Base-by-base conservation (phyloP, 2,113 vertebrate species). In the Cathartes aura region DNA sequence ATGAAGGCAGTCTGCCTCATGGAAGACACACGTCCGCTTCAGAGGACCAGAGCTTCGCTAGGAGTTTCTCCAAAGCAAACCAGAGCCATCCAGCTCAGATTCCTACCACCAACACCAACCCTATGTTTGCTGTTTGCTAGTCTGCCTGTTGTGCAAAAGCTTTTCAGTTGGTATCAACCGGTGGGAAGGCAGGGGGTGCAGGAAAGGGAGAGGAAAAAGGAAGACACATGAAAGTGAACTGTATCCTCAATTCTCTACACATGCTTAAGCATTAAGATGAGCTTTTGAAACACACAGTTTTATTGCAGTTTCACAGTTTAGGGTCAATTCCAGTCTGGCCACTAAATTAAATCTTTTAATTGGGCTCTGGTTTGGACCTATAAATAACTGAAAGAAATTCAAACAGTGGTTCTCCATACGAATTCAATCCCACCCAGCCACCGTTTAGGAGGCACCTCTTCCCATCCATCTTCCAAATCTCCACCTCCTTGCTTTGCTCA, bases 1-100 rank as follows among this genome's bases (percentile, higher is more conserved):
- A 66, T 17, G 34, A 34, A 62, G 74, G 42, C 45, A 22, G 23
- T 32, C 73, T 27, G 30, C 13, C 67, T 12, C 55, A 11, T 1
- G 4, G 36, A 73, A 72, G 36, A n/a, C 10, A 26, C 15, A 45
- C 1, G 1, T 12, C 34, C 0, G 0, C 48, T 64, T 50, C n/a
- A 38, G 58, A 74, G 29, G 53, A 43, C 14, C 45, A 50, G 8
- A 59, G 9, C 14, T 71, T 53, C 67, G 52, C 59, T 4, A 24
- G 8, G 23, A 66, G 17, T 7, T 73, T 56, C 27, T 18, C 36
- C 53, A 81, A 83, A 52, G 18, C 62, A 86, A 82, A 36, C 30
- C 48, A 29, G 32, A 79, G 24, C 24, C 38, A 80, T 10, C 23
- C 38, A 67, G 21, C 29, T 9, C 38, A 40, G 74, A 55, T 12